Base-by-base conservation (phyloP, 1,140 invertebrate species). In the Lasaia peninsularis region DNA sequence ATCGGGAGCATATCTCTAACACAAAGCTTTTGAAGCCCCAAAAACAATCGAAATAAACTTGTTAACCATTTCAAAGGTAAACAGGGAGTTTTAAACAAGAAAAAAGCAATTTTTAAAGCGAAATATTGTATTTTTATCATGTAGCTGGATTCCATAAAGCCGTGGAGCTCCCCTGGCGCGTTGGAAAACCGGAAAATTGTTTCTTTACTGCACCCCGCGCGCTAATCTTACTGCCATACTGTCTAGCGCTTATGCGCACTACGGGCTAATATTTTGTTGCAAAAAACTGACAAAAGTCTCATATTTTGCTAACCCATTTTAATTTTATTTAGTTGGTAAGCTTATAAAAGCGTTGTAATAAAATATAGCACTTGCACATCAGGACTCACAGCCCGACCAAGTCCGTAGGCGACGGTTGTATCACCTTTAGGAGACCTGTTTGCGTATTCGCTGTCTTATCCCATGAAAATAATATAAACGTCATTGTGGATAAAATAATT, bases 101-200 rank as follows among this genome's bases (percentile, higher is more conserved):
- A 68, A 62, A 61, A 60, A 62, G 63, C 67, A 71, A 66, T 60
- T 65, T 68, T 70, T 62, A 66, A 60, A 64, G 65, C 51, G 60
- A 69, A 75, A 83, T 78, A 73, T 71, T 63, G 67, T 71, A 84
- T 82, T 87, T 86, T 84, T 81, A 82, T 84, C 78, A 82, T 80
- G 84, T 78, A 67, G 65, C 63, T 24, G 70, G 70, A 78, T 76
- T 76, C 78, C 55, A 74, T 78, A 73, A 55, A 55, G 18, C 52
- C 52, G 34, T 76, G 73, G 60, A 63, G 57, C 62, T 68, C 69
- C 75, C 75, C 73, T 64, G 72, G 68, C 28, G 73, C 52, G 69
- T 51, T 65, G 75, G 74, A 69, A 73, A 67, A 62, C 70, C 67
- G 67, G 78, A 68, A 88, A 86, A 88, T 88, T 88, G 85, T 88